Conservation (phyloP, 2,888 invertebrate species). For the Junonia oenone region DNA sequence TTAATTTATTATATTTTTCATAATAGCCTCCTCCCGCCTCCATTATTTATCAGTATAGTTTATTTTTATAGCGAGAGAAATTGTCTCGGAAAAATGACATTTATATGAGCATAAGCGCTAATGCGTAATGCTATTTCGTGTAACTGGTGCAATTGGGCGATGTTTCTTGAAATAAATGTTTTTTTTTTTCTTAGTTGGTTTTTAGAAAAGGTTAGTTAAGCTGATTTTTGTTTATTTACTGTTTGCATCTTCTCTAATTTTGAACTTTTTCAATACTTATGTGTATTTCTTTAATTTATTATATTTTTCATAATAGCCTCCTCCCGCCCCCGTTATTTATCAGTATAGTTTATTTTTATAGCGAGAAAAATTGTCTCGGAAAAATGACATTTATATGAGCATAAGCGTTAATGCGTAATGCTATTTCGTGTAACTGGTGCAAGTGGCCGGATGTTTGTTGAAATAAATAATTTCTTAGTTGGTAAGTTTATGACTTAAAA, state of each 20-base stretch:
- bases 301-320: conserved; percentile 78
- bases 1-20: too few species aligned
- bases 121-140: conserved; percentile 1
- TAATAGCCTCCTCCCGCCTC: conserved; percentile 62
- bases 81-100: conserved; percentile 29
- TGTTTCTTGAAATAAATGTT: not conserved
- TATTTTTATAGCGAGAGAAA: conserved; percentile 46
- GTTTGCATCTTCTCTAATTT: not conserved
- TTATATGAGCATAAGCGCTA: conserved; percentile 14
- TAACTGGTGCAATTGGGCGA: not conserved
- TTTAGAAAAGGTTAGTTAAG: too few species aligned
- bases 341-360: conserved; percentile 61
- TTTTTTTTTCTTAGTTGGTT: too few species aligned
- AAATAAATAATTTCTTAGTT: too few species aligned
- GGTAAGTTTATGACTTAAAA: too few species aligned
- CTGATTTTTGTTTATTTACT: not conserved
- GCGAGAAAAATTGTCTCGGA: conserved; percentile 30
- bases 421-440: conserved; percentile 1
- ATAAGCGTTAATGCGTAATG: not conserved
- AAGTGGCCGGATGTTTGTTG: not conserved
- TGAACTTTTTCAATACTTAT: too few species aligned
- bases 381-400: conserved; percentile 24
- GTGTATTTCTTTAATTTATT: too few species aligned
- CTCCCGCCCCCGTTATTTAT: conserved; percentile 45
- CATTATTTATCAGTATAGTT: conserved; percentile 56